Percentiles rank a stretch among this genome's conserved stretches.
phyloP scores from a whole-genome alignment of 2,797 vertebrate species.

The Momotus momota region DNA sequence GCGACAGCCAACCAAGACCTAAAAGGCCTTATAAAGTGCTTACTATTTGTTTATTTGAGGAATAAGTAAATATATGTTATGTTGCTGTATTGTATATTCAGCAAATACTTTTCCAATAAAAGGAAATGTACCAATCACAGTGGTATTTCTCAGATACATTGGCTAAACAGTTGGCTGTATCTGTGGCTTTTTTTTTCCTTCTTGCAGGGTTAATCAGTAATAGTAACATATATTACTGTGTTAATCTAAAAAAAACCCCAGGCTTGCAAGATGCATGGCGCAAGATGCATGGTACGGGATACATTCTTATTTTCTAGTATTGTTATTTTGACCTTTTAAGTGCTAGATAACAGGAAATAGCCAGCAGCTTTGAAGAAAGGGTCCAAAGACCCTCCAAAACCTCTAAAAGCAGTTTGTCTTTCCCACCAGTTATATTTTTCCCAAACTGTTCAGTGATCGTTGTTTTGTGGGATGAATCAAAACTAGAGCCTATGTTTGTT shows the following conservation, averaged over 20 bases:
- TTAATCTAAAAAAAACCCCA: background rate
- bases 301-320: background rate
- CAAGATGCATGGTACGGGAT: no score
- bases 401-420: background rate
- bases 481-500: background rate
- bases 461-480: background rate
- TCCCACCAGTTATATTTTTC: background rate
- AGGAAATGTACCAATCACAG: background rate
- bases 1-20: background rate
- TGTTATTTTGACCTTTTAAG: background rate
- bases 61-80: background rate
- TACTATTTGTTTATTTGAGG: background rate
- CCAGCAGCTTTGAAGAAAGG: background rate
- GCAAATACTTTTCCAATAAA: background rate
- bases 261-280: background rate
- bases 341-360: background rate
- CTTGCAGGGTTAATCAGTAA: background rate
- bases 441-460: background rate
- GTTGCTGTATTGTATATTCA: background rate
- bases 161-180: background rate
- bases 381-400: background rate
- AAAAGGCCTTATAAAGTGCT: background rate
- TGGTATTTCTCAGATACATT: background rate
- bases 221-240: background rate
- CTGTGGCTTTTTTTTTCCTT: background rate